Base-by-base conservation (phyloP, 92 coral and sea anemone species). In the Zoanthus sansibaricus region DNA sequence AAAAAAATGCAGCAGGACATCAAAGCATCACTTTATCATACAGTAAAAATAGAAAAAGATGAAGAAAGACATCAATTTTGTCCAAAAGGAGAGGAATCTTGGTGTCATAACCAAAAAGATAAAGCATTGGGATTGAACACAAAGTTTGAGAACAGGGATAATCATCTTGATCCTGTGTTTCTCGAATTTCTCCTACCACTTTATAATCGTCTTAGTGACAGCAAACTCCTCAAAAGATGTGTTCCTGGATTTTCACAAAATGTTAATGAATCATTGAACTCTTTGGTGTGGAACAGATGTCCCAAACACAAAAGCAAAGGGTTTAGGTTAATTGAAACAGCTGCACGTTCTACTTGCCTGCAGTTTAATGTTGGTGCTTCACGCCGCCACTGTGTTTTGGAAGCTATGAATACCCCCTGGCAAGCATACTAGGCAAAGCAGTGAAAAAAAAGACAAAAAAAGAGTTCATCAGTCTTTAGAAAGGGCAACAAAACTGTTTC, bases 251-350 rank as follows among this genome's bases (percentile, higher is more conserved):
- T 71, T 10, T 71, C 76, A 37, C 45, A 71, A 71, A 71, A 71
- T 11, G 3, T 47, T 30, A 71, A 71, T 71, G 10, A 71, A 71
- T 71, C 76, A 2, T 25, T 71, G 11, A 21, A 71, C 31, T 30
- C 76, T 84, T 37, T 37, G 4, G 42, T 37, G 42, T 37, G 42
- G 42, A 37, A 37, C 4, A 37, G 42, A 37, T 37, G 82, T 18
- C 82, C 80, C 2, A 84, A 84, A 61, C 79, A 84, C 80, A 69
- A 48, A 33, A 84, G 48, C 32, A 84, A 37, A 37, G 42, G 42
- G 42, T 37, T 37, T 37, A 45, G 58, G 56, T 52, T 37, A 47
- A 56, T 45, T 46, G 58, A 73, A 14, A 73, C 78, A 73, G 78
- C 78, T 45, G 78, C 78, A 37, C 16, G 78, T 73, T 73, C 58